Conservation (phyloP, 2,797 vertebrate species). For the Anguilla pacifica region DNA sequence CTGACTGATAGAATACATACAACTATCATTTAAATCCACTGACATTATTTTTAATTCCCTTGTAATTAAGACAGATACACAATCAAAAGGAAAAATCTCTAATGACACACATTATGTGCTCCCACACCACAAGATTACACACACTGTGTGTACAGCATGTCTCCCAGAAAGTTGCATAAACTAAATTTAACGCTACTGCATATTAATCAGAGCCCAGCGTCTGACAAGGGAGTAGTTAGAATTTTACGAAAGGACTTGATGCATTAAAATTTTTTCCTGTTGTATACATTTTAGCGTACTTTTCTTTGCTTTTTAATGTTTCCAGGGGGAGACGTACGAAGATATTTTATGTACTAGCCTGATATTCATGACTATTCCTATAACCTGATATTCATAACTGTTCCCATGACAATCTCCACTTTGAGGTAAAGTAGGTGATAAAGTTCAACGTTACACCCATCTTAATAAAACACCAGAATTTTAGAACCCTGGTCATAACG, state of each 20-base stretch:
- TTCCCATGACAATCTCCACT: background rate
- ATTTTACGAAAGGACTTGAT: slow-evolving; percentile 13
- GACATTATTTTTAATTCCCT: background rate
- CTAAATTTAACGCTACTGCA: slow-evolving; percentile 24
- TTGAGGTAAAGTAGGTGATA: background rate
- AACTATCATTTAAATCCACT: background rate
- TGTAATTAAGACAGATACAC: slow-evolving; percentile 16
- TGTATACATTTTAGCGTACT: background rate
- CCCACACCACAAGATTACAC: slow-evolving; percentile 28
- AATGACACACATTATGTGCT: background rate
- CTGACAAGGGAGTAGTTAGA: background rate
- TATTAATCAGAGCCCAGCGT: slow-evolving; percentile 30
- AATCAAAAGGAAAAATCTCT: slow-evolving; percentile 6
- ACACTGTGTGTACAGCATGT: background rate
- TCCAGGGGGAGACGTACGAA: background rate
- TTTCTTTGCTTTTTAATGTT: background rate
- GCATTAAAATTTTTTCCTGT: slow-evolving; percentile 6
- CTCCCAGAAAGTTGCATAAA: background rate
- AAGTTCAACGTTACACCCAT: background rate
- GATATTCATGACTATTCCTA: background rate
- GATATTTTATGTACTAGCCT: background rate
- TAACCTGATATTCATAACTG: background rate
- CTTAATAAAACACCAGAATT: background rate
- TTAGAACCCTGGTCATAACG: background rate
- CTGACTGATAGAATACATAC: background rate